Conservation (phyloP, 92 coral and sea anemone genomes). For the Palythoa grandis region DNA sequence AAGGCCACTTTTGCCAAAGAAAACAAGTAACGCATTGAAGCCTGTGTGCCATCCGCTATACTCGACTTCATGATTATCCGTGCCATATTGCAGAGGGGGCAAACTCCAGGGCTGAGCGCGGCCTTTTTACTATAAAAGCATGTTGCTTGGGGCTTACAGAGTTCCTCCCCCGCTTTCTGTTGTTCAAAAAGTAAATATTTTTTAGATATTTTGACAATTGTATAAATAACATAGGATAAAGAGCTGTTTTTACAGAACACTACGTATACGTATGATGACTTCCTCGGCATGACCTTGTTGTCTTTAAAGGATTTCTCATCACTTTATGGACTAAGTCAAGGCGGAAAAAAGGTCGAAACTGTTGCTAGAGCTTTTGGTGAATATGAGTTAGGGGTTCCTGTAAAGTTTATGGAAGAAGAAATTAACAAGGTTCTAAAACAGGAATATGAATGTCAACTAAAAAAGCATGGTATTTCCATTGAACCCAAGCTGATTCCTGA, state of each 20-base stretch:
- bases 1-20: too few species aligned
- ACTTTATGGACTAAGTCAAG: background rate
- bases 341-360: constrained; percentile 28
- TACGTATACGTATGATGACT: constrained; percentile 23
- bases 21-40: too few species aligned
- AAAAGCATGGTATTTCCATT: background rate
- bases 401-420: constrained; percentile 40
- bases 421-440: constrained; percentile 8
- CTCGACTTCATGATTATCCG: constrained; percentile 14
- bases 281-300: constrained; percentile 16
- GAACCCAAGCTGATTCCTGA: constrained; percentile 3
- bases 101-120: constrained; percentile 26
- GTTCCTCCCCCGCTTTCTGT: constrained; percentile 1
- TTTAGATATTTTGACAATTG: background rate
- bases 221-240: background rate
- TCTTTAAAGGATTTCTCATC: constrained; percentile 16
- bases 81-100: constrained; percentile 26
- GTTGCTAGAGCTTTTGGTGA: constrained; percentile 54
- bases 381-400: constrained; percentile 36
- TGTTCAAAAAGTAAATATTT: constrained; percentile 21
- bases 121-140: constrained; percentile 16
- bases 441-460: constrained; percentile 13
- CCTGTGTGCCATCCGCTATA: background rate
- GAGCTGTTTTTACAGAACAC: constrained; percentile 23
- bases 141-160: background rate